These are phyloP conservation scores for Dinothrombium tinctorium DNA, from an alignment of 1,140 invertebrate species.

Conservation along the genomic window DNA sequence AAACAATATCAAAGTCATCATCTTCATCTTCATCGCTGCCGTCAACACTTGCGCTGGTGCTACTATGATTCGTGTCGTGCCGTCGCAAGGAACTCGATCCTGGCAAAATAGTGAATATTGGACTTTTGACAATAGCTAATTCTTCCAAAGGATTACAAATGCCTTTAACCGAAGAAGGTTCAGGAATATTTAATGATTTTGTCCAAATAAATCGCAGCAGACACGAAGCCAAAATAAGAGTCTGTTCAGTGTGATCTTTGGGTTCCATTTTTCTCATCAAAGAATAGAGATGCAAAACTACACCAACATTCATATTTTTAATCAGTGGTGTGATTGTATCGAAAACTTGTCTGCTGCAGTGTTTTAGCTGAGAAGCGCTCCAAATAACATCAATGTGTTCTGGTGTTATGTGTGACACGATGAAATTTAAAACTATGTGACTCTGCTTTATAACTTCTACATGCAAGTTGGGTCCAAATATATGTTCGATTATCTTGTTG, in stretches of 20 bases:
- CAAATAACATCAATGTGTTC: slow-evolving; percentile 80
- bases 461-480: slow-evolving; percentile 85
- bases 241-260: slow-evolving; percentile 78
- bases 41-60: slow-evolving; percentile 1
- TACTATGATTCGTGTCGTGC: not conserved
- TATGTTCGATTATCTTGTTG: slow-evolving; percentile 74
- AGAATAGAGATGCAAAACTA: slow-evolving; percentile 62
- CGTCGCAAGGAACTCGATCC: not conserved
- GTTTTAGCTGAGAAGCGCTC: slow-evolving; percentile 75
- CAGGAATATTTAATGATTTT: slow-evolving; percentile 20
- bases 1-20: no score
- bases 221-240: slow-evolving; percentile 60
- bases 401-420: slow-evolving; percentile 71
- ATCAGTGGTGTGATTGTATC: slow-evolving; percentile 68
- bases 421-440: slow-evolving; percentile 69
- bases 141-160: slow-evolving; percentile 1
- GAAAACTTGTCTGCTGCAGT: slow-evolving; percentile 74
- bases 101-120: slow-evolving; percentile 5
- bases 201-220: slow-evolving; percentile 73
- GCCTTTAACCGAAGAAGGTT: not conserved
- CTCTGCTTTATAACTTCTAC: slow-evolving; percentile 85
- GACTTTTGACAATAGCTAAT: slow-evolving; percentile 5
- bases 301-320: slow-evolving; percentile 60
- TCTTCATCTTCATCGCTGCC: slow-evolving; percentile 11
- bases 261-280: slow-evolving; percentile 58